These are phyloP conservation scores for Tretioscincus oriximinensis DNA, from an alignment of 2,113 vertebrate genomes.

Conservation along the genomic window DNA sequence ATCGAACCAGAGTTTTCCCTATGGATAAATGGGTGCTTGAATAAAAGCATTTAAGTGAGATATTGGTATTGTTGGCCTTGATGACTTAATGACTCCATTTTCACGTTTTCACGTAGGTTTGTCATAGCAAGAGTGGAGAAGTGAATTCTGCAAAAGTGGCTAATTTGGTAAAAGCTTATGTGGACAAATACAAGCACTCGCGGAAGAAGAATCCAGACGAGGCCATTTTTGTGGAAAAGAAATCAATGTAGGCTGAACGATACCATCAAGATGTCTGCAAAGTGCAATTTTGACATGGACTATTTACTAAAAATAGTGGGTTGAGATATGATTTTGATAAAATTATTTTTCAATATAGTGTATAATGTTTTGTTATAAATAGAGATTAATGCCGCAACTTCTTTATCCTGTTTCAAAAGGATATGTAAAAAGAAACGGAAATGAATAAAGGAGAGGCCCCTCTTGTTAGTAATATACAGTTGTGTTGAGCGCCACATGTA, in stretches of 20 bases:
- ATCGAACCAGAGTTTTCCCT: too few species aligned
- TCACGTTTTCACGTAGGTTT: conserved; percentile 77
- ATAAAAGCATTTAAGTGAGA: background rate
- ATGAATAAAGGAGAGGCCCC: conserved; percentile 62
- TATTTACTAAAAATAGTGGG: conserved; percentile 73
- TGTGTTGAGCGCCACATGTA: conserved; percentile 72
- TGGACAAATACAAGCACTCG: conserved; percentile 95
- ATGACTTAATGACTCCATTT: background rate
- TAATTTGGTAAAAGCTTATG: conserved; percentile 95
- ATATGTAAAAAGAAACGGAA: conserved; percentile 66
- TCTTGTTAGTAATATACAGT: conserved; percentile 64
- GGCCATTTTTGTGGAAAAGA: conserved; percentile 65
- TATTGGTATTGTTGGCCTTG: background rate
- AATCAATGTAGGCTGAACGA: conserved; percentile 50
- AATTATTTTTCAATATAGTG: conserved; percentile 85
- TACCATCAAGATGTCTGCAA: conserved; percentile 69
- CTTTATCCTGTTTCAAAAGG: conserved; percentile 72
- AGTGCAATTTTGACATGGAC: conserved; percentile 92
- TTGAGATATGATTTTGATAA: conserved; percentile 87
- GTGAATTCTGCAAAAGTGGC: conserved; percentile 96
- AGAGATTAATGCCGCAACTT: conserved; percentile 71
- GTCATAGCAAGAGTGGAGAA: conserved; percentile 97
- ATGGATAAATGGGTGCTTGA: too few species aligned
- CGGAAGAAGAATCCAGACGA: conserved; percentile 86
- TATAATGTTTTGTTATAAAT: conserved; percentile 79